Percentiles rank a stretch among this genome's conserved stretches.
Evolutionary conservation across 2,797 vertebrate species (phyloP).

Genomic region (Fratercula arctica): DNA sequence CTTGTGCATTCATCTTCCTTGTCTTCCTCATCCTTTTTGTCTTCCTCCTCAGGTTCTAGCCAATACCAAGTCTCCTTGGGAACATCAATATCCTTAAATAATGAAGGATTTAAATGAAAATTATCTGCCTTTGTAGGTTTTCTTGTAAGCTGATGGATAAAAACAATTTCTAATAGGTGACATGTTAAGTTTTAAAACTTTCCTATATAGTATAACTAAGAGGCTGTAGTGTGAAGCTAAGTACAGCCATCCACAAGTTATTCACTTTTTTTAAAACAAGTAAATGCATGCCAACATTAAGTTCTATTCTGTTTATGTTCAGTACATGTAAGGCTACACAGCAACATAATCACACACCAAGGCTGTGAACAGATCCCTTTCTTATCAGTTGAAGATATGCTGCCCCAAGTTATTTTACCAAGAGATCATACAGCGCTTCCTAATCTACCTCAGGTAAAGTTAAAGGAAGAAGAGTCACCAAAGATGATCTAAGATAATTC

Average conservation of each 20-base stretch:
- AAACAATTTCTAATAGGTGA: background rate
- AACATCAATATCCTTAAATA: conserved; percentile 73
- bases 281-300: background rate
- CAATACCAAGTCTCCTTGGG: conserved; percentile 80
- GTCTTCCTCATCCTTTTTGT: conserved; percentile 67
- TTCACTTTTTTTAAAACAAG: background rate
- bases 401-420: background rate
- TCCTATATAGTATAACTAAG: background rate
- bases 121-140: background rate
- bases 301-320: background rate
- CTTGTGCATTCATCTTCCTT: conserved; percentile 64
- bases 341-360: background rate
- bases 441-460: background rate
- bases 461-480: background rate
- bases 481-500: background rate
- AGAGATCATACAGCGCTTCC: background rate
- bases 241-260: background rate
- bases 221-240: background rate
- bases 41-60: conserved; percentile 69
- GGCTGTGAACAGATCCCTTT: background rate
- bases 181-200: background rate
- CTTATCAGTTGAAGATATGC: background rate
- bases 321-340: background rate
- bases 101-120: background rate
- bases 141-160: background rate